Conservation (phyloP, 2,888 invertebrate genomes). For the Euzophera pinguis region DNA sequence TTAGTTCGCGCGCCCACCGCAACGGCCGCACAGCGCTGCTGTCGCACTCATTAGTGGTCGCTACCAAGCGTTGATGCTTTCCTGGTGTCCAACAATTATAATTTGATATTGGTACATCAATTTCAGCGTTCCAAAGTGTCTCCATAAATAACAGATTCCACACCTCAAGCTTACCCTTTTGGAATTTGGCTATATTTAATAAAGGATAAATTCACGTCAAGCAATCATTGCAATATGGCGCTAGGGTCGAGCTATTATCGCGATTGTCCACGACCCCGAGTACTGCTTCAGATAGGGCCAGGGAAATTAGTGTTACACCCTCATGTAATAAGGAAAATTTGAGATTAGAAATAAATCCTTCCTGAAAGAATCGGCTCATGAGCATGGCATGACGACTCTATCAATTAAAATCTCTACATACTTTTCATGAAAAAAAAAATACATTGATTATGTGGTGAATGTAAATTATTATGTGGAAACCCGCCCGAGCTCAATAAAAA, state of each 20-base stretch:
- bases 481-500: too few species aligned
- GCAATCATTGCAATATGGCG: constrained; percentile 74
- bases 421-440: too few species aligned
- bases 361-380: too few species aligned
- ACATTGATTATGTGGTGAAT: too few species aligned
- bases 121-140: constrained; percentile 21
- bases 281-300: constrained; percentile 35
- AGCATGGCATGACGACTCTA: too few species aligned
- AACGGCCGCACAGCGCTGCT: constrained; percentile 60
- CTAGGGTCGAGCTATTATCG: constrained; percentile 63
- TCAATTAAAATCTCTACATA: too few species aligned
- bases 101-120: constrained; percentile 22
- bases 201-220: constrained; percentile 71
- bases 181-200: constrained; percentile 49
- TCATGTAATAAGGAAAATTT: background rate
- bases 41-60: constrained; percentile 73
- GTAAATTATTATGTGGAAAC: too few species aligned
- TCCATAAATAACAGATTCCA: constrained; percentile 55
- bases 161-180: constrained; percentile 64
- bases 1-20: constrained; percentile 68
- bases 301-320: constrained; percentile 20
- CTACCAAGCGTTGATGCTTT: constrained; percentile 41
- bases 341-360: too few species aligned
- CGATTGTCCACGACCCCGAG: constrained; percentile 56
- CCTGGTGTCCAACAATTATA: constrained; percentile 44